Evolutionary conservation across 2,797 vertebrate genomes (phyloP).

Genomic region (Anguilla megastoma): DNA sequence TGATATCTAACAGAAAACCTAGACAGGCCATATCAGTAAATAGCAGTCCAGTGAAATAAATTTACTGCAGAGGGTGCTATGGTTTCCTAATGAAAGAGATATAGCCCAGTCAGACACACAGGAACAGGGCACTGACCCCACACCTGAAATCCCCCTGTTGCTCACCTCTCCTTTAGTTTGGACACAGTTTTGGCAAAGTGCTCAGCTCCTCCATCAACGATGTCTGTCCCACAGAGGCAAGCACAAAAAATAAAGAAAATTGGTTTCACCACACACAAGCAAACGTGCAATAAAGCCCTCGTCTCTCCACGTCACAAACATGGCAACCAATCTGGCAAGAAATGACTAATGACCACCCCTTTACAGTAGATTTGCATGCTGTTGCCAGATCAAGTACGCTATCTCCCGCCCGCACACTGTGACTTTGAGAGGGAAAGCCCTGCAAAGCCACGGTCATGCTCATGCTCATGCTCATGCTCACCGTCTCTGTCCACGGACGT

Average conservation of each 20-base stretch:
- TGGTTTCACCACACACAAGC: background rate
- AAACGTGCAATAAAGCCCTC: background rate
- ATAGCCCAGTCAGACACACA: background rate
- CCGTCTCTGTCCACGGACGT: slow-evolving; percentile 96
- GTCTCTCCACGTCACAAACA: background rate
- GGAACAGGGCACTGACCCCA: background rate
- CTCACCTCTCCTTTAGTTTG: slow-evolving; percentile 87
- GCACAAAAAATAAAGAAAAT: background rate
- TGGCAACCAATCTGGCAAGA: background rate
- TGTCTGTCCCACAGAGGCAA: slow-evolving; percentile 69
- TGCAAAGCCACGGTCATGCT: background rate
- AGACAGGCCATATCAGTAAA: background rate
- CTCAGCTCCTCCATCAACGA: slow-evolving; percentile 88
- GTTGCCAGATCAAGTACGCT: no score
- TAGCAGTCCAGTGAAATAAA: background rate
- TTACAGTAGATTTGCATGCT: background rate
- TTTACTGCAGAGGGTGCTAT: background rate
- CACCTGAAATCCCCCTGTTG: background rate
- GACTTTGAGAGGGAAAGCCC: background rate
- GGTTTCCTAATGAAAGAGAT: background rate
- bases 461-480: slow-evolving; percentile 55
- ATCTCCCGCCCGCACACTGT: background rate
- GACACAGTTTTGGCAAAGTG: slow-evolving; percentile 90
- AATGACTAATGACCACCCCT: background rate
- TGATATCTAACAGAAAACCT: background rate